Conservation (phyloP, 2,797 vertebrate genomes). For the Notolabrus celidotus region DNA sequence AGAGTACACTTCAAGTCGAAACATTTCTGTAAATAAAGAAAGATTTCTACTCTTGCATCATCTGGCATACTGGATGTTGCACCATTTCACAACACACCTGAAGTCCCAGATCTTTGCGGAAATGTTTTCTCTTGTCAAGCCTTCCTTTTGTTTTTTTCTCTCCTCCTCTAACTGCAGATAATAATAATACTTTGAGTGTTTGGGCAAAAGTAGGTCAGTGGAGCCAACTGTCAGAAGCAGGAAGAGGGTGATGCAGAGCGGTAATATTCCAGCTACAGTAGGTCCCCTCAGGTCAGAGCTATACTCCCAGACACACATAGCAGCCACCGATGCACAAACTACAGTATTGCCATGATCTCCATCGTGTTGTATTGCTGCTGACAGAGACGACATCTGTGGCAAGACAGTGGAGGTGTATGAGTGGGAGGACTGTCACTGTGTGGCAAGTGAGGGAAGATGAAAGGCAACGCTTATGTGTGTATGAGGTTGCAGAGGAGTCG, state of each 20-base stretch:
- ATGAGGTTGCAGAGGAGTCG: slow-evolving; percentile 8
- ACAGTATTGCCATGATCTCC: slow-evolving; percentile 27
- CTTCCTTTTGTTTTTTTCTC: not conserved
- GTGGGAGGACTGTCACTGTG: slow-evolving; percentile 47
- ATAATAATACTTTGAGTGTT: slow-evolving; percentile 43
- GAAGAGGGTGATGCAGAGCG: slow-evolving; percentile 48
- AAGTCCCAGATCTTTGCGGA: slow-evolving; percentile 11
- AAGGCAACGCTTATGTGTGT: slow-evolving; percentile 8
- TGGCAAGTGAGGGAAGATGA: not conserved
- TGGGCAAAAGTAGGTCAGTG: slow-evolving; percentile 77
- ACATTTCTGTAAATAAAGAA: not conserved
- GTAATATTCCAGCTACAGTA: slow-evolving; percentile 48
- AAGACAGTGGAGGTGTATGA: slow-evolving; percentile 48
- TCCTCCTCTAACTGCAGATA: slow-evolving; percentile 27
- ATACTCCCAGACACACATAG: slow-evolving; percentile 41
- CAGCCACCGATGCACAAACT: slow-evolving; percentile 48
- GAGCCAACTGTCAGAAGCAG: slow-evolving; percentile 70
- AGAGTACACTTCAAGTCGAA: slow-evolving; percentile 18
- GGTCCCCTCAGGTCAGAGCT: slow-evolving; percentile 73
- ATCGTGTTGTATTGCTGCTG: slow-evolving; percentile 16
- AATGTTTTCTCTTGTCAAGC: not conserved
- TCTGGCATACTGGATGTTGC: slow-evolving; percentile 29
- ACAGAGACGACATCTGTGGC: slow-evolving; percentile 49
- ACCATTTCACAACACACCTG: slow-evolving; percentile 28
- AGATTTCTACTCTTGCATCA: slow-evolving; percentile 38